Evolutionary conservation across 2,888 invertebrate species (phyloP).

Genomic region (Endotricha flammealis): DNA sequence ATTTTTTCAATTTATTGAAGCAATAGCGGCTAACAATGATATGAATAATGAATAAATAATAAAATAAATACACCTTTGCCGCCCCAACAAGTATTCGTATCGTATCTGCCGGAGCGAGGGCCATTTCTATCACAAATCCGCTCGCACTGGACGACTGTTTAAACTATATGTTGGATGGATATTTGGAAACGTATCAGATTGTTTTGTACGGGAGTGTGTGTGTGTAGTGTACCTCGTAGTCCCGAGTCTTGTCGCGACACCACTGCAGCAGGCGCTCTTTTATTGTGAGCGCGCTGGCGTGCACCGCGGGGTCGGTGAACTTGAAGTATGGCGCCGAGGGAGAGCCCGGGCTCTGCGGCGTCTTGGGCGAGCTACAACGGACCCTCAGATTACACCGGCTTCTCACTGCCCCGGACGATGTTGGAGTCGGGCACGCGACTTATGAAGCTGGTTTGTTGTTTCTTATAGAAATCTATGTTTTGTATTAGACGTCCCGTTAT

Average conservation of each 20-base stretch:
- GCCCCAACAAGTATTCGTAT: too few species aligned
- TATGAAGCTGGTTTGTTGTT: not conserved
- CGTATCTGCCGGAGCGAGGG: too few species aligned
- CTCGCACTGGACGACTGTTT: too few species aligned
- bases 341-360: constrained; percentile 80
- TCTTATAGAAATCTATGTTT: too few species aligned
- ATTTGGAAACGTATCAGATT: constrained; percentile 4
- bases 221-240: constrained; percentile 90
- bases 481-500: too few species aligned
- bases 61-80: too few species aligned
- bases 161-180: too few species aligned
- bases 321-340: constrained; percentile 88
- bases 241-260: constrained; percentile 98
- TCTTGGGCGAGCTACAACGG: constrained; percentile 85
- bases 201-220: constrained; percentile 18
- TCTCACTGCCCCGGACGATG: constrained; percentile 16
- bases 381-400: constrained; percentile 63
- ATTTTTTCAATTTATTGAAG: too few species aligned
- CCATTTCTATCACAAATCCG: not conserved
- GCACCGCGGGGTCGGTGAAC: constrained; percentile 94
- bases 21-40: too few species aligned
- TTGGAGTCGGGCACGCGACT: constrained; percentile 1
- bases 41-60: too few species aligned
- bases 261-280: constrained; percentile 98
- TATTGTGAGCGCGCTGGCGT: constrained; percentile 94